Evolutionary conservation across 1,140 invertebrate species (phyloP), one percentile per base, ranked within the genome.

Genomic region (Caerostris extrusa): DNA sequence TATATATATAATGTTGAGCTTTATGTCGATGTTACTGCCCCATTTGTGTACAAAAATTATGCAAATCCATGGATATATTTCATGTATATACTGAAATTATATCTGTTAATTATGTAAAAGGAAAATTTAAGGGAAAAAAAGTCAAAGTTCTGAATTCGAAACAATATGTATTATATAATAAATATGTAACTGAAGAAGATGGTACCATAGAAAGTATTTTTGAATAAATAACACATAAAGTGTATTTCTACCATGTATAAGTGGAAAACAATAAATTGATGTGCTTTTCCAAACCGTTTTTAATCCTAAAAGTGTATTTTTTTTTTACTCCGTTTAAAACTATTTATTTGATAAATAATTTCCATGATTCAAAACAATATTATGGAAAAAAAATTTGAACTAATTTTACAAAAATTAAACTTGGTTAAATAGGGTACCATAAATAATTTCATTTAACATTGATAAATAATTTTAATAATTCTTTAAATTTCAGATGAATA

Each of bases 1-100:
- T 91, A 91, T 91, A 69, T 34, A 34, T 61, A 91, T 91, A 57
- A 88, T 91, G 82, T 82, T 92, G 90, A 92, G 90, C 90, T 92
- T 92, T 92, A 85, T 85, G 90, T 92, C 81, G 85, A 67, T 92
- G 81, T 61, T 85, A 71, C 67, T 90, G 71, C 71, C 90, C 81
- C 58, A n/a, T 83, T 55, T 92, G 60, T 92, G 71, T 81, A 83
- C 82, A 90, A 90, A 92, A 82, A 82, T 67, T 67, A n/a, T 92
- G 10, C 4, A 85, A 85, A 57, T 90, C 56, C 34, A 14, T 61
- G 71, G 71, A 91, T 56, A 55, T 85, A 85, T 85, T 69, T 92
- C 90, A 67, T 92, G 81, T 92, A 92, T 50, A 85, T 91, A 91
- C 4, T 67, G n/a, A 34, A 92, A 61, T 77, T 90, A 90, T 71